Evolutionary conservation across 2,888 invertebrate species (phyloP).

Genomic region (Digitonthophagus gazella): DNA sequence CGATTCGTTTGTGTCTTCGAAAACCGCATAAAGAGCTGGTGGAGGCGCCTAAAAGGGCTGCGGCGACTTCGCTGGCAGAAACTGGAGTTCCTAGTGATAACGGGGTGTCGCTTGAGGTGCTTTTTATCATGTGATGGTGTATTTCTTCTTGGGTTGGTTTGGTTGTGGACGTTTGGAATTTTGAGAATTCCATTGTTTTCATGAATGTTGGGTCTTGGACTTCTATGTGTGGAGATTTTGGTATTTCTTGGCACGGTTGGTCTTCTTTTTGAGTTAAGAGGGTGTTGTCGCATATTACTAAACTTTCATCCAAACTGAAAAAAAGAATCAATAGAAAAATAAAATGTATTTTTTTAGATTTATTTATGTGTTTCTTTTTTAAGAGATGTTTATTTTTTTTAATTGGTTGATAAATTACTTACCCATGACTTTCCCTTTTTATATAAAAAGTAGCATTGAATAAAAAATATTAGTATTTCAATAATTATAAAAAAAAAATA

Average conservation of each 20-base stretch:
- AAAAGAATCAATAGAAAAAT: no score
- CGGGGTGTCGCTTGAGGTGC: constrained; percentile 53
- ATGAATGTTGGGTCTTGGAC: constrained; percentile 46
- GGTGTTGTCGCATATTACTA: constrained; percentile 49
- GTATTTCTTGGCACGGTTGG: neutral
- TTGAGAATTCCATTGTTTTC: constrained; percentile 49
- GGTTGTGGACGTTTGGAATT: constrained; percentile 44
- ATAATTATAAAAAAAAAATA: neutral
- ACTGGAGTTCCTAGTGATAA: constrained; percentile 53
- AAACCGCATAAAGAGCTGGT: constrained; percentile 53
- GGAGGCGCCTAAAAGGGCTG: constrained; percentile 56
- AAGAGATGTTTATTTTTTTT: no score
- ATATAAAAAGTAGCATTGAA: constrained; percentile 30
- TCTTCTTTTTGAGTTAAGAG: constrained; percentile 28
- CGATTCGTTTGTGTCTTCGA: constrained; percentile 50
- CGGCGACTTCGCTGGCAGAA: constrained; percentile 55
- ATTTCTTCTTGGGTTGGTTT: constrained; percentile 42
- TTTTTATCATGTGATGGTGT: constrained; percentile 45
- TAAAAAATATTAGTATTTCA: neutral
- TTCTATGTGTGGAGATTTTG: constrained; percentile 21
- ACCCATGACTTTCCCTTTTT: constrained; percentile 66
- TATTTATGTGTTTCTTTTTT: no score
- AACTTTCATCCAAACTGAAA: constrained; percentile 59
- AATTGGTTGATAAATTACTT: no score
- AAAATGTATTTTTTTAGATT: no score